Conservation (phyloP, 2,113 vertebrate genomes). For the Grammomys surdaster region DNA sequence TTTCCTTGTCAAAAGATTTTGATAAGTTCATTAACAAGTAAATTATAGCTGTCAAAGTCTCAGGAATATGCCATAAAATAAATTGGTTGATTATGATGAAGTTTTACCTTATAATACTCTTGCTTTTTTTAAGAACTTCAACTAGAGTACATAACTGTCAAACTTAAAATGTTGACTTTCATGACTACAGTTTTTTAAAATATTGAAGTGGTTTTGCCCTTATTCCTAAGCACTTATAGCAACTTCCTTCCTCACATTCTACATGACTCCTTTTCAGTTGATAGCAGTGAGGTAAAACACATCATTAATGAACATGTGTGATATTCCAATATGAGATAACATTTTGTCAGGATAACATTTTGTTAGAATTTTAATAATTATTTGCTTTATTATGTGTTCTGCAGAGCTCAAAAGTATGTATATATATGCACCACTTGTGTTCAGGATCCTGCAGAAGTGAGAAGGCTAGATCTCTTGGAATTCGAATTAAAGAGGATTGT, state of each 20-base stretch:
- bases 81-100: not conserved
- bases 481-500: not conserved
- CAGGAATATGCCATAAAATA: slow-evolving; percentile 15
- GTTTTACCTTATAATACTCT: not conserved
- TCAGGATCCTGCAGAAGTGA: not conserved
- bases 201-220: not conserved
- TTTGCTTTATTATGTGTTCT: not conserved
- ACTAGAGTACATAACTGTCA: not conserved
- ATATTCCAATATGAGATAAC: not conserved
- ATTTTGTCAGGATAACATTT: not conserved
- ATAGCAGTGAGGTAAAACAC: not conserved
- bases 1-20: not conserved
- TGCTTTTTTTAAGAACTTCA: slow-evolving; percentile 17
- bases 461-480: not conserved
- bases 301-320: not conserved
- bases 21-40: slow-evolving; percentile 44
- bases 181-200: not conserved
- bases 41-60: slow-evolving; percentile 28
- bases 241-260: not conserved
- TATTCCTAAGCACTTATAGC: not conserved
- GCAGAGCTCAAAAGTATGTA: not conserved
- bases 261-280: not conserved
- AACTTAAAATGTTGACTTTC: not conserved
- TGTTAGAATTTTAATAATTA: not conserved
- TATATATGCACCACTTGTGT: not conserved